Conservation (phyloP, 2,113 vertebrate genomes). For the Microcebus griseorufus region DNA sequence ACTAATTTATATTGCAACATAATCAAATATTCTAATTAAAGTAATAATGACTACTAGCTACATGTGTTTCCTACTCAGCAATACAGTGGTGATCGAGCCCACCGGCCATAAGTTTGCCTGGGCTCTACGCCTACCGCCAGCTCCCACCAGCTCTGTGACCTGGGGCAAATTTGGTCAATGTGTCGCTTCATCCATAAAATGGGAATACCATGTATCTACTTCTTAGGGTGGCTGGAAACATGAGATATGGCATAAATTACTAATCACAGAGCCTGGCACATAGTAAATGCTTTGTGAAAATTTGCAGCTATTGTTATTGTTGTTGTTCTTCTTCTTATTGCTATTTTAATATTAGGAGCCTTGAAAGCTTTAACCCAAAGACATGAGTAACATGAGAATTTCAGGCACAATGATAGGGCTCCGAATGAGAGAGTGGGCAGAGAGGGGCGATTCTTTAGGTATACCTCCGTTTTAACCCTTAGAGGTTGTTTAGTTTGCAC, state of each 20-base stretch:
- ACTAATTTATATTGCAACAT: not conserved
- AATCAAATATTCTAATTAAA: not conserved
- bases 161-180: not conserved
- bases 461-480: not conserved
- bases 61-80: not conserved
- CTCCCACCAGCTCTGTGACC: not conserved
- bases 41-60: not conserved
- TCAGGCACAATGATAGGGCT: not conserved
- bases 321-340: not conserved
- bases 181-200: not conserved
- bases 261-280: not conserved
- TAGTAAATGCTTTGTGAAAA: not conserved
- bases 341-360: not conserved
- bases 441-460: not conserved
- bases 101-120: too few species aligned
- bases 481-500: not conserved
- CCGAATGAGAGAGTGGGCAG: not conserved
- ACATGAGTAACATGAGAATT: not conserved
- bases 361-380: not conserved
- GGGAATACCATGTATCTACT: not conserved
- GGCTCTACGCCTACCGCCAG: not conserved
- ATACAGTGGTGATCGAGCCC: accelerated
- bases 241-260: not conserved
- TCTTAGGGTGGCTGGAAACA: not conserved
- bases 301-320: not conserved